Conservation (phyloP, 64 coral and sea anemone species). For the Montipora efflorescens region DNA sequence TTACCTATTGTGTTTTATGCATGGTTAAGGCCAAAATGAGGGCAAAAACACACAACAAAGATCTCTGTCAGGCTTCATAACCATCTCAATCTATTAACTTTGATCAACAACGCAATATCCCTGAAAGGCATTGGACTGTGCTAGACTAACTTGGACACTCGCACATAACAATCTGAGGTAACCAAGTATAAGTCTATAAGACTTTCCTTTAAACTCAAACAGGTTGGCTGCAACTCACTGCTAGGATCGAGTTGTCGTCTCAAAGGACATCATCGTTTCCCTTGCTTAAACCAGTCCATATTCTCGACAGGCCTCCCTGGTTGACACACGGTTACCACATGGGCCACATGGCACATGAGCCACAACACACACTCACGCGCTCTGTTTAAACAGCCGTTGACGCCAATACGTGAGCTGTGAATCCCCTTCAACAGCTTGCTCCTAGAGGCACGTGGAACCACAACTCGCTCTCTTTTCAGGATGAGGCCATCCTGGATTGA, state of each 20-base stretch:
- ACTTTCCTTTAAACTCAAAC: slow-evolving; percentile 33
- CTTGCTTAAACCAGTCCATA: slow-evolving; percentile 27
- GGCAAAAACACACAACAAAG: background rate
- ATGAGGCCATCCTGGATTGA: slow-evolving; percentile 46
- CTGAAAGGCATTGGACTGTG: slow-evolving; percentile 17
- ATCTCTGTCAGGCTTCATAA: background rate
- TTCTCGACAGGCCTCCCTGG: slow-evolving; percentile 37
- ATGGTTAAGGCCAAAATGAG: background rate
- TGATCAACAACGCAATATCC: slow-evolving; percentile 4
- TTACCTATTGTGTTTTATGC: slow-evolving; percentile 4
- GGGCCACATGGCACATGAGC: slow-evolving; percentile 45
- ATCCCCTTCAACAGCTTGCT: slow-evolving; percentile 23
- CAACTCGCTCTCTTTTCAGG: slow-evolving; percentile 21
- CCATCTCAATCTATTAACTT: background rate
- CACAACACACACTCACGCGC: slow-evolving; percentile 41
- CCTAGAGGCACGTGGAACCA: slow-evolving; percentile 40
- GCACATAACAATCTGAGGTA: background rate
- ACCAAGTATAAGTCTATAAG: background rate
- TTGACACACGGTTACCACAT: slow-evolving; percentile 15
- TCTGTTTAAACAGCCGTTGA: slow-evolving; percentile 32
- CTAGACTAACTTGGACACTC: slow-evolving; percentile 11
- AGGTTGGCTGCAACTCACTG: slow-evolving; percentile 61
- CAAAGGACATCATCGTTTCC: slow-evolving; percentile 43
- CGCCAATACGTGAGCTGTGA: slow-evolving; percentile 58
- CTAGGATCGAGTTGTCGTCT: slow-evolving; percentile 41